Base-by-base conservation (phyloP, 2,888 invertebrate species). In the Andrena chrysosceles region DNA sequence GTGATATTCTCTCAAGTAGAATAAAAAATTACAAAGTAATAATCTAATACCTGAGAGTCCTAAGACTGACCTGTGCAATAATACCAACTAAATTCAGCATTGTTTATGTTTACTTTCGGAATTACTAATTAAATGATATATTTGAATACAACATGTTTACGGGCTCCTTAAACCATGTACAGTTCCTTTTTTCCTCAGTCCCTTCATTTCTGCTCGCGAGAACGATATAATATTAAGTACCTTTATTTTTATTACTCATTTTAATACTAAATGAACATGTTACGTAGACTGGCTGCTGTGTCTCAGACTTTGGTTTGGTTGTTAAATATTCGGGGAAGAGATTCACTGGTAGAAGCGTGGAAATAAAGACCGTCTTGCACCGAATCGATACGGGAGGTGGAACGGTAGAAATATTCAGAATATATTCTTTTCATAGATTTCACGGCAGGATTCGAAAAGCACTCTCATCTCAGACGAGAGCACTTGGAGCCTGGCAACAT, bases 361-460 rank as follows among this genome's bases (percentile, higher is more conserved):
- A 69, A 52, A 35, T 56, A 49, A 77, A 71, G 68, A 52, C 59
- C 71, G 60, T 68, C 63, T 69, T 54, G 31, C 54, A 48, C n/a
- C 69, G 67, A 63, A 71, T 70, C 78, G 63, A 84, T 72, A 66
- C 48, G 7, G n/a, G 33, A 52, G 59, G 49, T 49, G 76, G 23
- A 59, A 56, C 49, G 69, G 68, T 69, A 73, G 67, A 79, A 79
- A 84, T 83, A 82, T 84, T 79, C 82, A 5, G 69, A 78, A 83
- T 84, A 76, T 75, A 71, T 83, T 79, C 69, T 73, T 54, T 59
- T 59, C 66, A 52, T 71, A 82, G 82, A 83, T 82, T 78, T 68
- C 70, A 35, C 70, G 77, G 66, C 33, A 56, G 49, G 35, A 68
- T 78, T 70, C 72, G 82, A 71, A 67, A 82, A 72, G 70, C 72